Evolutionary conservation across 2,797 vertebrate species (phyloP).

Genomic region (Hydrophis major): DNA sequence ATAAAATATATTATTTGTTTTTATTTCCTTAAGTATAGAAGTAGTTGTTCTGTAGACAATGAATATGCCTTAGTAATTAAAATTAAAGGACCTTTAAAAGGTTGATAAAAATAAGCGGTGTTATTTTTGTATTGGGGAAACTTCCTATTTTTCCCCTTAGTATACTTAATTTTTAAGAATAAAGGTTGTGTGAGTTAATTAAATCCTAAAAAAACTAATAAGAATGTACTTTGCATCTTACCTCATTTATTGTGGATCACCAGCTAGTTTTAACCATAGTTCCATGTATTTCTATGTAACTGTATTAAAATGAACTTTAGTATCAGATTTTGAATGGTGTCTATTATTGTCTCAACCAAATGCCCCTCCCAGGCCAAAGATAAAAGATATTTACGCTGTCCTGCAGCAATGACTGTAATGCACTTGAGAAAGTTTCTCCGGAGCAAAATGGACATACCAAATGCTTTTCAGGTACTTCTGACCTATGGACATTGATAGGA

Average conservation of each 20-base stretch:
- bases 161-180: not conserved
- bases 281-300: not conserved
- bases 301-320: not conserved
- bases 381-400: slow-evolving; percentile 96
- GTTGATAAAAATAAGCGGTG: not conserved
- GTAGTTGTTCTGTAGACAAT: not conserved
- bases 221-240: not conserved
- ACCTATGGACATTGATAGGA: not conserved
- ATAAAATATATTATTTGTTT: not conserved
- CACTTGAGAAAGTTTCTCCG: slow-evolving; percentile 97
- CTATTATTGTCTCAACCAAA: slow-evolving; percentile 25
- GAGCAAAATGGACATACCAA: slow-evolving; percentile 99
- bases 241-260: not conserved
- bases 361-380: slow-evolving; percentile 81
- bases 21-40: not conserved
- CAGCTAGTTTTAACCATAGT: not conserved
- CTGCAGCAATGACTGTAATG: slow-evolving; percentile 99
- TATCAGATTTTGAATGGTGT: not conserved
- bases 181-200: not conserved
- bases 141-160: not conserved
- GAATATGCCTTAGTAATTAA: not conserved
- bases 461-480: slow-evolving; percentile 85
- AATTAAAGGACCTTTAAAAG: not conserved
- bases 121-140: not conserved
- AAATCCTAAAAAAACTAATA: not conserved